phyloP scores from a whole-genome alignment of 2,113 vertebrate species.

The Clarias gariepinus region DNA sequence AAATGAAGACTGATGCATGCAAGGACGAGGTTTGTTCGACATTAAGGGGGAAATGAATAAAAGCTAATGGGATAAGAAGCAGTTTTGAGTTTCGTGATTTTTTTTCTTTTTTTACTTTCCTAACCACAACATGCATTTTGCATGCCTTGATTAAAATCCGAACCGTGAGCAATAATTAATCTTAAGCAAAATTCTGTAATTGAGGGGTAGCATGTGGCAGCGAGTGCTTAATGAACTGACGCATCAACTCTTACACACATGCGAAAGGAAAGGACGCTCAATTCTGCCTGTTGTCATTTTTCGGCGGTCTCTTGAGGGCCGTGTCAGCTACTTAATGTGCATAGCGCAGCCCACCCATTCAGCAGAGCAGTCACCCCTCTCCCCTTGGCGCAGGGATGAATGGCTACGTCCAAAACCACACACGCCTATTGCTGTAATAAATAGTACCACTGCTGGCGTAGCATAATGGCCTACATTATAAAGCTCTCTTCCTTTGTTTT shows the following conservation, averaged over 20 bases:
- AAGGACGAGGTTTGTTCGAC: not conserved
- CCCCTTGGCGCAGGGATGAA: slow-evolving; percentile 45
- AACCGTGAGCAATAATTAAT: slow-evolving; percentile 37
- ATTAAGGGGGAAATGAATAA: not conserved
- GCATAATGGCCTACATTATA: not conserved
- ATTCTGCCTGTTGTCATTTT: slow-evolving; percentile 52
- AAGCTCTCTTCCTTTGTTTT: slow-evolving; percentile 6
- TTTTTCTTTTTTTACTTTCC: not conserved
- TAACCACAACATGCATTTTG: not conserved
- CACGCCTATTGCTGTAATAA: slow-evolving; percentile 38
- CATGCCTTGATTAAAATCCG: not conserved
- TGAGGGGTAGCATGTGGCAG: slow-evolving; percentile 41
- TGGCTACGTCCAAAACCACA: slow-evolving; percentile 21
- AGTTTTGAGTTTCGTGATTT: not conserved
- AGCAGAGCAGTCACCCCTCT: slow-evolving; percentile 34
- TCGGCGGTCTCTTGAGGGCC: slow-evolving; percentile 57
- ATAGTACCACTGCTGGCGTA: slow-evolving; percentile 16
- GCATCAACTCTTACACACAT: slow-evolving; percentile 37
- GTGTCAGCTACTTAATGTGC: slow-evolving; percentile 63
- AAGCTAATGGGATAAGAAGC: not conserved
- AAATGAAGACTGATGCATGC: not conserved
- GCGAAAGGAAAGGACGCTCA: slow-evolving; percentile 54
- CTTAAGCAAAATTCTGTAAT: slow-evolving; percentile 30
- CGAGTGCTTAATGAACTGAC: slow-evolving; percentile 45
- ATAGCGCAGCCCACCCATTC: slow-evolving; percentile 48